Evolutionary conservation across 2,113 vertebrate genomes (phyloP), one percentile per base, ranked within the genome.

Genomic region (Sphaerodactylus townsendi): DNA sequence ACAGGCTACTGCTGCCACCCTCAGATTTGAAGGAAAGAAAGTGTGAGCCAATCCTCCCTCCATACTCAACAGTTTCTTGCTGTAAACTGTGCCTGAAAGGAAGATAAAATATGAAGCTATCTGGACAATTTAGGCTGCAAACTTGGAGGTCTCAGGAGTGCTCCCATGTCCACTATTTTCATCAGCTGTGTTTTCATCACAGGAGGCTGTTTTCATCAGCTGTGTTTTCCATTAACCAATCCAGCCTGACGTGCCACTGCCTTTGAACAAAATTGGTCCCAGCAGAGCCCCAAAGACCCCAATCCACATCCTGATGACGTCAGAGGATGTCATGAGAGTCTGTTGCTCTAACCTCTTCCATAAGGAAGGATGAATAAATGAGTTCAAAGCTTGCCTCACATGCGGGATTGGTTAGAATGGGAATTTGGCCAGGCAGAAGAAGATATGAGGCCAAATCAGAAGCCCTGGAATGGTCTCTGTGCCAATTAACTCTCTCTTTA

Each of bases 251-350:
- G 1, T 82, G 91, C 87, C 87, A 75, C 3, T 0, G 65, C 21
- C 90, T 91, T 75, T 41, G 28, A 85, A 73, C 85, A 53, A 89
- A 84, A 90, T 17, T 77, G 85, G 68, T 85, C 79, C 83, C 93
- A 93, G 89, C 33, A 87, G 88, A 53, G 85, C 84, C 86, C 85
- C 50, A 66, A 13, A 2, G 2, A 21, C 77, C 44, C n/a, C 8
- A 77, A 90, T 73, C 81, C n/a, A 1, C 41, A 74, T 71, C 71
- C 2, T 0, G 0, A 1, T 75, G 86, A 35, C 4, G 19, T 74
- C 50, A 5, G 81, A 59, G 62, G 0, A 1, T 64, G 68, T 39
- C 2, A 0, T 0, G 0, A 48, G 69, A 53, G 2, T 1, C 15
- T 56, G 0, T 0, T 0, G 62, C 5, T 83, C 41, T 81, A 0